Conservation (phyloP, 2,888 invertebrate species). For the Drosophila mimica region DNA sequence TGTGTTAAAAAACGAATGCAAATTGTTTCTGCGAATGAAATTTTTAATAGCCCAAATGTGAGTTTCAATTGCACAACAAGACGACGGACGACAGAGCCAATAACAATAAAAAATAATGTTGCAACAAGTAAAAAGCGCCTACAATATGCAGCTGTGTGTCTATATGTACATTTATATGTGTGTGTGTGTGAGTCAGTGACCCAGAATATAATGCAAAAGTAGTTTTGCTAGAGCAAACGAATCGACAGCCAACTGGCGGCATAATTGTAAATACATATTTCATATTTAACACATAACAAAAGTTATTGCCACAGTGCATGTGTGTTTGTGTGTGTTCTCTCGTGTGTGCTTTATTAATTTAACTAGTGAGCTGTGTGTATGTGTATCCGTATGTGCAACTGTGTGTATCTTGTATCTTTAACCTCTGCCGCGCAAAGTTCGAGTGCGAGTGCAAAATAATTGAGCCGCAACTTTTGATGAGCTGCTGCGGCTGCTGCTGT, state of each 20-base stretch:
- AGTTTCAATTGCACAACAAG: constrained; percentile 54
- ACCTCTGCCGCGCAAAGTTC: constrained; percentile 73
- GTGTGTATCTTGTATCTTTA: constrained; percentile 66
- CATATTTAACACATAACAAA: constrained; percentile 33
- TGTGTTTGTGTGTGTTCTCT: constrained; percentile 14
- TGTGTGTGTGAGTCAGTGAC: constrained; percentile 68
- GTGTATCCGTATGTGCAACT: constrained; percentile 19
- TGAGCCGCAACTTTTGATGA: constrained; percentile 47
- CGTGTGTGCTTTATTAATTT: constrained; percentile 55
- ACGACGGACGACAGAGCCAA: constrained; percentile 16
- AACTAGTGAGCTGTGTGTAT: constrained; percentile 25
- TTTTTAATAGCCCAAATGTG: constrained; percentile 61
- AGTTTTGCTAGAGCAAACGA: constrained; percentile 58
- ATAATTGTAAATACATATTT: constrained; percentile 48
- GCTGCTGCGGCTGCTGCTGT: constrained; percentile 12
- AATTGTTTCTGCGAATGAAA: constrained; percentile 63
- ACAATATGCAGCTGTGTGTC: constrained; percentile 23
- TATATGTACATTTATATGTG: constrained; percentile 14
- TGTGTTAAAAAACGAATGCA: constrained; percentile 53
- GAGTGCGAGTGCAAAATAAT: constrained; percentile 75
- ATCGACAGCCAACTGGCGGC: constrained; percentile 31
- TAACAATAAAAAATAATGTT: constrained; percentile 46
- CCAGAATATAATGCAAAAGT: constrained; percentile 74
- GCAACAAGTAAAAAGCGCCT: constrained; percentile 42
- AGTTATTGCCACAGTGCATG: constrained; percentile 7